Conservation (phyloP, 2,888 invertebrate genomes). For the Drosophila parthenogenetica region DNA sequence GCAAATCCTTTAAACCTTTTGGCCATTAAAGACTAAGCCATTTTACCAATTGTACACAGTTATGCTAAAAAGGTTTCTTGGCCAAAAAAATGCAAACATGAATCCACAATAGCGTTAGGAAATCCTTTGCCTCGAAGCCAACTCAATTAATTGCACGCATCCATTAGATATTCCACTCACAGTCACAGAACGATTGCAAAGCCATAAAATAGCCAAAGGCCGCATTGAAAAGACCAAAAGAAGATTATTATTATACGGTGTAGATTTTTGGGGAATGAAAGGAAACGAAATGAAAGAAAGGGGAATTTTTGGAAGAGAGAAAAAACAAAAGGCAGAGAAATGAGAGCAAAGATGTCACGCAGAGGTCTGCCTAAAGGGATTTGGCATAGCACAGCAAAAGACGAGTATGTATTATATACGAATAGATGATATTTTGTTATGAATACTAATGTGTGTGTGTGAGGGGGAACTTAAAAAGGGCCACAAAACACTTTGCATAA, state of each 20-base stretch:
- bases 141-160: conserved; percentile 79
- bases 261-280: conserved; percentile 1
- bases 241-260: conserved; percentile 44
- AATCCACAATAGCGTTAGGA: conserved; percentile 29
- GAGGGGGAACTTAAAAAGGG: conserved; percentile 20
- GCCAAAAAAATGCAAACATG: conserved; percentile 47
- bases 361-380: conserved; percentile 69
- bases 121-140: conserved; percentile 54
- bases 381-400: conserved; percentile 57
- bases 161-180: conserved; percentile 77
- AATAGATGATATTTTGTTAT: conserved; percentile 79
- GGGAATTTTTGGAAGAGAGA: not conserved
- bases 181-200: conserved; percentile 76
- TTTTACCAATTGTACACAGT: conserved; percentile 33
- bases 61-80: conserved; percentile 52
- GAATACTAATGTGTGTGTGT: conserved; percentile 75
- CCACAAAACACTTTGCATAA: conserved; percentile 48
- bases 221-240: conserved; percentile 62
- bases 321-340: conserved; percentile 60
- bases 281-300: not conserved
- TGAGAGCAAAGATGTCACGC: conserved; percentile 70
- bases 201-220: conserved; percentile 78
- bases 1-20: conserved; percentile 22
- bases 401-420: conserved; percentile 34
- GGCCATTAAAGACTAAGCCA: conserved; percentile 45